Conservation (phyloP, 1,140 invertebrate species). For the Aphelinus certus region DNA sequence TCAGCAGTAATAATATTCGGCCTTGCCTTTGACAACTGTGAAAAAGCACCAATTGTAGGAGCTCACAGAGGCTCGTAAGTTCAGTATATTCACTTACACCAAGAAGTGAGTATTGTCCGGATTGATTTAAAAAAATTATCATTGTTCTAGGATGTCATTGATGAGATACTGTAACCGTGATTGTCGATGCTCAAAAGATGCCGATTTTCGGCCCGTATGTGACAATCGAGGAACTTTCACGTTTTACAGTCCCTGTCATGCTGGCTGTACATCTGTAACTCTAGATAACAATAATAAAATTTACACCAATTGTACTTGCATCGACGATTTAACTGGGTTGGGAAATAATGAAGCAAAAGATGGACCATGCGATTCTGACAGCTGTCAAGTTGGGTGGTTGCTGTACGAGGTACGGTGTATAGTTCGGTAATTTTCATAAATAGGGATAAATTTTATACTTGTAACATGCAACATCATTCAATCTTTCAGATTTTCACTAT, state of each 20-base stretch:
- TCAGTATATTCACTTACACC: background rate
- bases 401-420: constrained; percentile 64
- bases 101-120: constrained; percentile 9
- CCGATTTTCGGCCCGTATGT: constrained; percentile 75
- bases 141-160: constrained; percentile 45
- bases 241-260: constrained; percentile 77
- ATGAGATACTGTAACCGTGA: constrained; percentile 70
- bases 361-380: constrained; percentile 67
- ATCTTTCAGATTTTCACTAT: constrained; percentile 49
- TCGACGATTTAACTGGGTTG: constrained; percentile 47
- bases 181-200: constrained; percentile 71
- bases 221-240: constrained; percentile 66
- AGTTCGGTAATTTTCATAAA: constrained; percentile 14
- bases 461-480: background rate
- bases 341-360: constrained; percentile 60
- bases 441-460: background rate
- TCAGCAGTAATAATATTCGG: constrained; percentile 66
- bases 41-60: constrained; percentile 61
- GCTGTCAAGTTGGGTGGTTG: constrained; percentile 67
- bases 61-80: constrained; percentile 56
- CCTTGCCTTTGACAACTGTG: constrained; percentile 72
- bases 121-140: constrained; percentile 19
- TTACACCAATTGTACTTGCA: constrained; percentile 68
- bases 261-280: constrained; percentile 69
- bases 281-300: constrained; percentile 59